These are phyloP conservation scores for Drosophila infuscata DNA, from an alignment of 2,888 invertebrate species.

Conservation along the genomic window DNA sequence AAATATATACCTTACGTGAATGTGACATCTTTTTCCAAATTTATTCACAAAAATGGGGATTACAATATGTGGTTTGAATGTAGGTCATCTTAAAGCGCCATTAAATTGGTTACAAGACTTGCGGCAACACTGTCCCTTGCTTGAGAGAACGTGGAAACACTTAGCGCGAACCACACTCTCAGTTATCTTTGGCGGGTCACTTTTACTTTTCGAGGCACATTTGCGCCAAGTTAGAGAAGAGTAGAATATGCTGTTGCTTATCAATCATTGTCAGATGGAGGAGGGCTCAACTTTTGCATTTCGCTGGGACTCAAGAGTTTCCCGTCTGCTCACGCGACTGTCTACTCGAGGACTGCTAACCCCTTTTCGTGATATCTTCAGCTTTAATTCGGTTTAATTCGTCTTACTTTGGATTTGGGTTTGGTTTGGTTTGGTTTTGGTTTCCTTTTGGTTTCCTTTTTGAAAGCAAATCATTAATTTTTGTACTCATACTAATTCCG, in stretches of 20 bases:
- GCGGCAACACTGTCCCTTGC: slow-evolving; percentile 11
- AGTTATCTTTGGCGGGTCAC: slow-evolving; percentile 63
- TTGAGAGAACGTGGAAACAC: slow-evolving; percentile 29
- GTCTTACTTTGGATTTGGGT: slow-evolving; percentile 1
- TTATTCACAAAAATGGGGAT: not conserved
- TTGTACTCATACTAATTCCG: slow-evolving; percentile 35
- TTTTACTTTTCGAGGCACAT: slow-evolving; percentile 76
- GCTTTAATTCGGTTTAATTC: slow-evolving; percentile 28
- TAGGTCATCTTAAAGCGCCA: slow-evolving; percentile 40
- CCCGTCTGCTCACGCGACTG: slow-evolving; percentile 38
- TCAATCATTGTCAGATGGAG: slow-evolving; percentile 82
- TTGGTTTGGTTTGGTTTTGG: slow-evolving; percentile 5
- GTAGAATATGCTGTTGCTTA: slow-evolving; percentile 76
- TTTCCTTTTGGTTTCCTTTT: slow-evolving; percentile 35
- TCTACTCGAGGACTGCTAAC: slow-evolving; percentile 23
- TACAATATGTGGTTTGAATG: slow-evolving; percentile 16
- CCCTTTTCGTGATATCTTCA: slow-evolving; percentile 39
- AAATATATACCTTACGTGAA: not conserved
- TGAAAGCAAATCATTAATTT: slow-evolving; percentile 74
- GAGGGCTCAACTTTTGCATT: slow-evolving; percentile 64
- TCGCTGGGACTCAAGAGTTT: slow-evolving; percentile 54
- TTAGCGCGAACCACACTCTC: slow-evolving; percentile 19
- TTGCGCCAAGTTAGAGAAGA: slow-evolving; percentile 60
- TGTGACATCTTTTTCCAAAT: not conserved
- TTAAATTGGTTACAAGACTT: slow-evolving; percentile 23